Conservation (phyloP, 2,888 invertebrate species). For the Drosophila heteroneura region DNA sequence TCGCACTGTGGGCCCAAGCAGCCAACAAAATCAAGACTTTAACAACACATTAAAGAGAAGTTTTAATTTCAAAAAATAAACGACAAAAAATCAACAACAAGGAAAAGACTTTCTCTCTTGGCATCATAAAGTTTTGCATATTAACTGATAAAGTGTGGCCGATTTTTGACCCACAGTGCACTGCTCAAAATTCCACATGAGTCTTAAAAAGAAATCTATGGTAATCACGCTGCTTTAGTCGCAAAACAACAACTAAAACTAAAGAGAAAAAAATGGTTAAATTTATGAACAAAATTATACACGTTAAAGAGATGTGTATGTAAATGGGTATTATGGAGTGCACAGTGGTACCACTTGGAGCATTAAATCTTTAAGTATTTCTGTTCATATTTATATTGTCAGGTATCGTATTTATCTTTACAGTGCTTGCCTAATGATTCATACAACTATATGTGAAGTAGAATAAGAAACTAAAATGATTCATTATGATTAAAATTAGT, state of each 20-base stretch:
- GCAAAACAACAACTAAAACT: neutral
- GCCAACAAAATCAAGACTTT: too few relatives aligned
- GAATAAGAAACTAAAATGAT: too few relatives aligned
- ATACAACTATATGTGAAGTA: too few relatives aligned
- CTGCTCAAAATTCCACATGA: neutral
- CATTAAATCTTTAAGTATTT: neutral
- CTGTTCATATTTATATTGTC: neutral
- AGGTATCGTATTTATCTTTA: neutral
- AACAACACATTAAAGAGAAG: neutral
- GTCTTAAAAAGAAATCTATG: conserved; percentile 15
- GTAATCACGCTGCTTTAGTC: conserved; percentile 1
- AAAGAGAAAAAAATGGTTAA: conserved; percentile 7
- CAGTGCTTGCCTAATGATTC: too few relatives aligned
- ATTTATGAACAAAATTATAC: conserved; percentile 18
- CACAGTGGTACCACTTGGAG: conserved; percentile 38
- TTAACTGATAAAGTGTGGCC: neutral
- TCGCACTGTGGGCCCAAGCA: conserved; percentile 37
- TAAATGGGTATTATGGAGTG: conserved; percentile 17
- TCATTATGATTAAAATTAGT: too few relatives aligned
- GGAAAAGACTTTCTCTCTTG: neutral
- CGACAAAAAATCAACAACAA: neutral
- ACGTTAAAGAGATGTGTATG: conserved; percentile 1
- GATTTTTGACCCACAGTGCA: conserved; percentile 22
- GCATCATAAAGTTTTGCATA: neutral
- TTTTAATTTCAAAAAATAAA: neutral